phyloP scores from a whole-genome alignment of 1,140 invertebrate species.

The Pogonognathellus flavescens region DNA sequence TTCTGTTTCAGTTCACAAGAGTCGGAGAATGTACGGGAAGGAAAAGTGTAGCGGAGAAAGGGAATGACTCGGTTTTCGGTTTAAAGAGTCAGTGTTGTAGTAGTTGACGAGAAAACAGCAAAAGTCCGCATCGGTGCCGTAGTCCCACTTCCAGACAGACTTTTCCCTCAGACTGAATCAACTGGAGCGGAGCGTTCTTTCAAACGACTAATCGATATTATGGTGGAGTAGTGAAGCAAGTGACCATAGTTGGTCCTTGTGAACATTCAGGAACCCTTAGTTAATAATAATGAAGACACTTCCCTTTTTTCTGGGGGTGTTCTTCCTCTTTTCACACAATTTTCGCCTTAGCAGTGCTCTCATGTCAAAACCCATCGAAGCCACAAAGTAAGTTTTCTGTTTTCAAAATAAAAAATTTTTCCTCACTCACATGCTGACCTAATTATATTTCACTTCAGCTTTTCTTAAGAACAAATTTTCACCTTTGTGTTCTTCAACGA shows the following conservation, averaged over 20 bases:
- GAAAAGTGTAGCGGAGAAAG: background rate
- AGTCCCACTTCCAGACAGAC: background rate
- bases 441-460: background rate
- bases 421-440: background rate
- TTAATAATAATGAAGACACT: slow-evolving; percentile 32
- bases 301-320: background rate
- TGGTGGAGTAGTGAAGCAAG: slow-evolving; percentile 35
- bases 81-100: background rate
- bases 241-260: slow-evolving; percentile 42
- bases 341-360: background rate
- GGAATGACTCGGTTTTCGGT: background rate
- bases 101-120: background rate
- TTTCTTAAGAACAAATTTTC: background rate
- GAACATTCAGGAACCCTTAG: background rate
- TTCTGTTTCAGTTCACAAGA: background rate
- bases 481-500: too few species aligned
- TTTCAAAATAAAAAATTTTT: background rate
- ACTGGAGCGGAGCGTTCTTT: slow-evolving; percentile 50
- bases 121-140: slow-evolving; percentile 43
- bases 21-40: background rate
- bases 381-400: background rate
- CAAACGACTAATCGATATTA: slow-evolving; percentile 41
- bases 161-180: background rate
- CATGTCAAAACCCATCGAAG: background rate
- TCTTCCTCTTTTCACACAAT: background rate